These are phyloP conservation scores for Euwallacea fornicatus DNA, from an alignment of 1,140 invertebrate genomes.

Conservation along the genomic window DNA sequence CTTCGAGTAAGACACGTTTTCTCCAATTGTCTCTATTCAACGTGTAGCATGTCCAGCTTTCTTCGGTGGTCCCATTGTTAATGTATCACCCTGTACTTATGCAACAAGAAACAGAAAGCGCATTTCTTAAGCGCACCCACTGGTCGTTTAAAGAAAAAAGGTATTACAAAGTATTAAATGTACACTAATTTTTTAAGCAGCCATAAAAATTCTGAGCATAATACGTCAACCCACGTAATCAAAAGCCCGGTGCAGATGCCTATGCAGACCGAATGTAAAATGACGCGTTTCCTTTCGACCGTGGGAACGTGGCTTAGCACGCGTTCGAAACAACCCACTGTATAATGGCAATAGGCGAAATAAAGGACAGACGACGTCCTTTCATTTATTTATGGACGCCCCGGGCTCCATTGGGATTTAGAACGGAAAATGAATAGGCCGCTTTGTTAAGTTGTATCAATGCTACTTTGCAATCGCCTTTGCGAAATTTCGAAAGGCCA, in stretches of 20 bases:
- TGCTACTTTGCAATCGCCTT: too few relatives aligned
- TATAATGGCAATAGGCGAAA: constrained; percentile 4
- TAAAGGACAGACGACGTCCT: constrained; percentile 4
- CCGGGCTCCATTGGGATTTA: neutral
- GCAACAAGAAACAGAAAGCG: neutral
- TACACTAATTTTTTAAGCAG: constrained; percentile 9
- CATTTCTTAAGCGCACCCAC: neutral
- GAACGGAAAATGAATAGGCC: too few relatives aligned
- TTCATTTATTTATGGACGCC: neutral
- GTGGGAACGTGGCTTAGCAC: constrained; percentile 17
- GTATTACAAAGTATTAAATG: neutral
- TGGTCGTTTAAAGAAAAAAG: neutral
- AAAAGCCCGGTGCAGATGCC: constrained; percentile 9
- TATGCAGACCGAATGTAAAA: constrained; percentile 18
- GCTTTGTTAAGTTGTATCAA: too few relatives aligned
- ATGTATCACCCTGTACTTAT: too few relatives aligned
- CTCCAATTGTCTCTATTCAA: too few relatives aligned
- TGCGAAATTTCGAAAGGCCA: too few relatives aligned
- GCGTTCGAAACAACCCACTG: constrained; percentile 12
- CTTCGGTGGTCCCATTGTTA: too few relatives aligned
- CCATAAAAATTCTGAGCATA: constrained; percentile 10
- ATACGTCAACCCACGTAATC: constrained; percentile 13
- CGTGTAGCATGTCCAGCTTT: too few relatives aligned
- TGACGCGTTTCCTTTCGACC: constrained; percentile 19
- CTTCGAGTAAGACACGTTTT: too few relatives aligned